Percentiles rank a stretch among this genome's conserved stretches.
Evolutionary conservation across 2,113 vertebrate species (phyloP).

Genomic region (Petrocephalus microphthalmus): DNA sequence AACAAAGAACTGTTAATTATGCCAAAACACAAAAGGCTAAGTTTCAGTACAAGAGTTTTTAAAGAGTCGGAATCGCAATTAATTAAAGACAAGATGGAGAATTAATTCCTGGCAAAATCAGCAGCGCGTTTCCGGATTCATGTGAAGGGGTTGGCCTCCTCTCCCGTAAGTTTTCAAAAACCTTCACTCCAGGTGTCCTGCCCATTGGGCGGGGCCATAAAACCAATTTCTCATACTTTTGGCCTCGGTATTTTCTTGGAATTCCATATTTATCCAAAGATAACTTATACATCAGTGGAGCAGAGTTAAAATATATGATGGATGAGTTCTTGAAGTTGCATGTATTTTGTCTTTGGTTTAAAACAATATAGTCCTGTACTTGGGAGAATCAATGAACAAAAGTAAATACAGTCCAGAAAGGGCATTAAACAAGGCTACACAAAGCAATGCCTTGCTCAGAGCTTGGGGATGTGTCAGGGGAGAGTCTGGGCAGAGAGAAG

Average conservation of each 20-base stretch:
- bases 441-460: background rate
- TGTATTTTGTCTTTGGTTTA: slow-evolving; percentile 9
- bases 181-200: background rate
- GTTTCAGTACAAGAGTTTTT: background rate
- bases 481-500: background rate
- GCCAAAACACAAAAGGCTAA: background rate
- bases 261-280: slow-evolving; percentile 31
- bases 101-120: background rate
- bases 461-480: background rate
- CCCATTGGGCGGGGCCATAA: background rate
- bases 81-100: background rate
- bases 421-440: background rate
- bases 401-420: background rate
- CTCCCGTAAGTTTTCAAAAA: background rate
- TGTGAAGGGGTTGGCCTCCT: background rate
- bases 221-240: background rate
- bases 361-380: slow-evolving; percentile 26
- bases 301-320: slow-evolving; percentile 24
- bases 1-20: slow-evolving; percentile 10
- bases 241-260: slow-evolving; percentile 24
- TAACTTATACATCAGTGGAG: slow-evolving; percentile 28
- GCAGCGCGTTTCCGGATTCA: background rate
- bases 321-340: slow-evolving; percentile 17
- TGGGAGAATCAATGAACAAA: background rate
- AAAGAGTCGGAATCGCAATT: background rate